Base-by-base conservation (phyloP, 2,113 vertebrate species). In the Nannobrachium achirus region DNA sequence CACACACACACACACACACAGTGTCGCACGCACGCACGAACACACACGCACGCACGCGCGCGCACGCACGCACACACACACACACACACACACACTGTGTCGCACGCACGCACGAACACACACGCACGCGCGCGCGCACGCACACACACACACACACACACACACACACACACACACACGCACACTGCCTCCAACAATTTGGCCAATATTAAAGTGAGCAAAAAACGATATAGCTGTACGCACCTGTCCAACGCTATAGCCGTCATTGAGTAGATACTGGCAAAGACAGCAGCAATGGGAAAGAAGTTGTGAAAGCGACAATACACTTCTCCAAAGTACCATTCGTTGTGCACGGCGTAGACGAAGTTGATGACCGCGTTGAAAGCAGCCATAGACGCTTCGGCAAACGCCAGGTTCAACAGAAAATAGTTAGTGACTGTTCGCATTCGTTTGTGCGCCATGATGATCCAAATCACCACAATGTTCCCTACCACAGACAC, bases 261-360 rank as follows among this genome's bases (percentile, higher is more conserved):
- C 0, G 94, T 96, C 97, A 99, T 99, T 49, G 97, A 99, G 91
- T 95, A 98, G 92, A 99, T 99, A 86, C 96, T 98, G 88, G 97
- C 95, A 4, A 98, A 98, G 48, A 99, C 95, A 0, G 98, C 95
- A 0, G 98, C 95, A 20, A 98, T 95, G 16, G 98, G 97, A 75
- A 99, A 99, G 93, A 99, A 98, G 95, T 99, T 99, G 89, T 99
- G 98, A 84, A 99, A 99, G 81, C 95, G 95, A 90, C 98, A 99
- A 91, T 99, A 99, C 71, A 91, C 85, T 8, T 87, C 71, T 25
- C 98, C 97, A 0, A 95, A 99, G 90, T 99, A 99, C 98, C 98
- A 99, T 80, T 95, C 95, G 33, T 97, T 98, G 91, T 97, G 97
- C 70, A 95, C 89, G 2, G 93, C 94, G 14, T 98, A 99, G 76